Percentiles rank a stretch among this genome's conserved stretches.
phyloP scores from a whole-genome alignment of 2,888 invertebrate species.

The Loripinus fragilis region DNA sequence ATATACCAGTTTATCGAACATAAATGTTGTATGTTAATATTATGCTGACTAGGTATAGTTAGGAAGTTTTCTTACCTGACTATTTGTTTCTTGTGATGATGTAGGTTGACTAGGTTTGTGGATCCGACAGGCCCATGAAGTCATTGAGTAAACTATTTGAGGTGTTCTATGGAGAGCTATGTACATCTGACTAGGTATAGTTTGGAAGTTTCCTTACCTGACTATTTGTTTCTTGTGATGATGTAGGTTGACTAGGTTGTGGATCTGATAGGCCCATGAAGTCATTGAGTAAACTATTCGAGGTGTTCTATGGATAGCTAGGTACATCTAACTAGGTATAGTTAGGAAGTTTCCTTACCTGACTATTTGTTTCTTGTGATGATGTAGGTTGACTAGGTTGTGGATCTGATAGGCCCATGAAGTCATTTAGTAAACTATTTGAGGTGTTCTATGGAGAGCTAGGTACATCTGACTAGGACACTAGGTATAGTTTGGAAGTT shows the following conservation, averaged over 20 bases:
- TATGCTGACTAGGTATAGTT: too few species aligned
- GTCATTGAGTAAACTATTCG: constrained; percentile 51
- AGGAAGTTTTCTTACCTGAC: constrained; percentile 10
- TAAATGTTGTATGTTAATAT: too few species aligned
- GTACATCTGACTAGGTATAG: too few species aligned
- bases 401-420: constrained; percentile 38
- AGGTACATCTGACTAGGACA: constrained; percentile 58
- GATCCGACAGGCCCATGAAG: constrained; percentile 42
- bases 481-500: too few species aligned
- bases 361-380: constrained; percentile 1
- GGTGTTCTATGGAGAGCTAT: constrained; percentile 14
- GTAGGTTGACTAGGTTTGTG: constrained; percentile 4
- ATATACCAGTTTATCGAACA: too few species aligned
- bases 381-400: constrained; percentile 7
- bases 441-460: constrained; percentile 15
- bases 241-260: constrained; percentile 2
- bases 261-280: constrained; percentile 42
- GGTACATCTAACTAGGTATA: constrained; percentile 60
- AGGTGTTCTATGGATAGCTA: constrained; percentile 3
- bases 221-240: constrained; percentile 1
- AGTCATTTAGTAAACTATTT: constrained; percentile 52
- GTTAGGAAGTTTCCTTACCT: too few species aligned
- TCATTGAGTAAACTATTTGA: constrained; percentile 51
- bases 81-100: constrained; percentile 1
- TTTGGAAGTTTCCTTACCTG: too few species aligned